These are phyloP conservation scores for Pipistrellus nathusii DNA, from an alignment of 2,797 vertebrate species.

Conservation along the genomic window DNA sequence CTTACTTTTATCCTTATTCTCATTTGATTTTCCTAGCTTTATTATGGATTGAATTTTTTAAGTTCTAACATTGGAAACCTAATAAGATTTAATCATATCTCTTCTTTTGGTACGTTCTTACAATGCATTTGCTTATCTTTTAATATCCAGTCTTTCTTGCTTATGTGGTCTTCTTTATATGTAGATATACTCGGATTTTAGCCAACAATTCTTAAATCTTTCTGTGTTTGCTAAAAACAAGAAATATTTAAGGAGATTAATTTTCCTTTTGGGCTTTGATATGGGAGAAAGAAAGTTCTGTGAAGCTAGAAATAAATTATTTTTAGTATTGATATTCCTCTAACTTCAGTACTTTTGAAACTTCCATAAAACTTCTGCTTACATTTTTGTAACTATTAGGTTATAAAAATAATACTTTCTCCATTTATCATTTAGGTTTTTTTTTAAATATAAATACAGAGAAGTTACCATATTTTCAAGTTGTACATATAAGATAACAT, in stretches of 20 bases:
- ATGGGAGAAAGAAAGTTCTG: neutral
- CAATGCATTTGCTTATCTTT: slow-evolving; percentile 15
- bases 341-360: slow-evolving; percentile 34
- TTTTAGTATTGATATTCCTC: slow-evolving; percentile 17
- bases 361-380: slow-evolving; percentile 9
- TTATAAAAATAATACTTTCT: slow-evolving; percentile 16
- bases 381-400: slow-evolving; percentile 5
- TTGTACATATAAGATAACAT: neutral
- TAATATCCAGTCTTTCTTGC: neutral
- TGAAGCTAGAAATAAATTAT: slow-evolving; percentile 21
- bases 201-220: slow-evolving; percentile 25
- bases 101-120: neutral
- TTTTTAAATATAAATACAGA: neutral
- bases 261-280: slow-evolving; percentile 48
- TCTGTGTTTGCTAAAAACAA: slow-evolving; percentile 28
- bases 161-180: neutral
- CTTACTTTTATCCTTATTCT: slow-evolving; percentile 19
- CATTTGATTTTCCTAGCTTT: neutral
- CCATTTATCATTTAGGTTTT: neutral
- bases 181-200: slow-evolving; percentile 32
- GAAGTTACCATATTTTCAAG: neutral
- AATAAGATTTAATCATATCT: neutral
- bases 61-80: neutral
- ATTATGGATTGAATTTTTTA: slow-evolving; percentile 33
- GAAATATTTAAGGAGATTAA: neutral